These are phyloP conservation scores for Alfaro cultratus DNA, from an alignment of 2,797 vertebrate genomes.

Conservation along the genomic window DNA sequence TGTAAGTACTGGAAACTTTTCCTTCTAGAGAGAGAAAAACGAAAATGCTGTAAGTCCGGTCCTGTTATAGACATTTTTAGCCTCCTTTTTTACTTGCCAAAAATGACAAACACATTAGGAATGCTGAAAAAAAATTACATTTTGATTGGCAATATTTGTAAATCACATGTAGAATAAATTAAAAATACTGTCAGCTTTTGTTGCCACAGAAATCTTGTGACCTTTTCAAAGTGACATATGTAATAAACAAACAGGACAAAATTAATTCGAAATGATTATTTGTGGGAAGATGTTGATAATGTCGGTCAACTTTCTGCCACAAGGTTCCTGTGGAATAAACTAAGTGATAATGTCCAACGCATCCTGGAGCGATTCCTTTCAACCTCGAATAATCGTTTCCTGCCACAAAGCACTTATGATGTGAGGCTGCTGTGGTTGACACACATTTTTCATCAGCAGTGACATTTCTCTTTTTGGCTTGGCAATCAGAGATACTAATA, in stretches of 20 bases:
- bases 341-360: conserved; percentile 3
- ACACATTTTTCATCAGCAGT: conserved; percentile 38
- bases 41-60: conserved; percentile 3
- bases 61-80: neutral
- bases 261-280: neutral
- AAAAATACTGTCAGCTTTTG: neutral
- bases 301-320: conserved; percentile 20
- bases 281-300: conserved; percentile 11
- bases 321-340: neutral
- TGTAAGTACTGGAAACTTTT: conserved; percentile 8
- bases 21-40: conserved; percentile 3
- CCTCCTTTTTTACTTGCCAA: neutral
- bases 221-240: neutral
- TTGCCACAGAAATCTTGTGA: neutral
- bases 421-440: conserved; percentile 18
- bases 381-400: conserved; percentile 42
- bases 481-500: conserved; percentile 21
- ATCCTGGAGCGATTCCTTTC: conserved; percentile 11
- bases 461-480: conserved; percentile 33
- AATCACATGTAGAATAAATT: neutral
- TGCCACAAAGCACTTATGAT: conserved; percentile 43
- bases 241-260: neutral
- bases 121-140: neutral
- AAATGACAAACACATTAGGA: neutral
- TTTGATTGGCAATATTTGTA: neutral